Conservation (phyloP, 2,888 invertebrate species). For the Andrena marginata region DNA sequence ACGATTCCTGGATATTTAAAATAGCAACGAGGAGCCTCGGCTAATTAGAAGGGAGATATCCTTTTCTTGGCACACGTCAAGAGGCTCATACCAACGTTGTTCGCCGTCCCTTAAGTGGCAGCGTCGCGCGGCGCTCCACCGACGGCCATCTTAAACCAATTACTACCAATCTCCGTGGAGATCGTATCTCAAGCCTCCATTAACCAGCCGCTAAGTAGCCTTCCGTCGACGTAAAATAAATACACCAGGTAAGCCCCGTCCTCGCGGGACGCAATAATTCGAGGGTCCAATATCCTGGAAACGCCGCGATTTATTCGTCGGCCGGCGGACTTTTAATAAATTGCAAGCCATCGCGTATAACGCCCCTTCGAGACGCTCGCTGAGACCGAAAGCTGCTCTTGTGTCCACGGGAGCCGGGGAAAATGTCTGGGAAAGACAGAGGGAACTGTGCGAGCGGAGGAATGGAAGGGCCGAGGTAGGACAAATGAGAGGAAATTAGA, state of each 20-base stretch:
- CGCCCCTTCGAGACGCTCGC: not conserved
- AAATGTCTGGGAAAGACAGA: constrained; percentile 6
- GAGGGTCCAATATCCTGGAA: constrained; percentile 36
- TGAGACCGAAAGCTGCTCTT: not conserved
- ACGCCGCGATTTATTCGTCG: constrained; percentile 54
- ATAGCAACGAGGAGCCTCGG: not conserved
- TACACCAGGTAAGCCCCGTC: constrained; percentile 33
- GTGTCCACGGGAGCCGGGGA: not conserved
- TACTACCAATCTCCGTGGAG: constrained; percentile 40
- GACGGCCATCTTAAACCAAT: constrained; percentile 49
- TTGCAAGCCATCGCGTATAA: constrained; percentile 39
- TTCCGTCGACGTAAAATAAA: constrained; percentile 51
- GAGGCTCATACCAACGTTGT: not conserved
- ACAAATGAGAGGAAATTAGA: constrained; percentile 4
- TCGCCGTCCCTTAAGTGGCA: constrained; percentile 50
- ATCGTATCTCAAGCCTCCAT: constrained; percentile 50
- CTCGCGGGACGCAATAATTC: constrained; percentile 39
- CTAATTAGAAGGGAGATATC: not conserved
- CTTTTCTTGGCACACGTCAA: not conserved
- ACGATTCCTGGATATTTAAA: not conserved
- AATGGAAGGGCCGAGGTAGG: not conserved
- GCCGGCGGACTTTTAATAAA: constrained; percentile 51
- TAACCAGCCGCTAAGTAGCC: constrained; percentile 53
- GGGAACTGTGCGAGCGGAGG: not conserved
- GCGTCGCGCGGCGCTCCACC: constrained; percentile 9